phyloP scores from a whole-genome alignment of 2,113 vertebrate genomes.

The Anoplopoma fimbria region DNA sequence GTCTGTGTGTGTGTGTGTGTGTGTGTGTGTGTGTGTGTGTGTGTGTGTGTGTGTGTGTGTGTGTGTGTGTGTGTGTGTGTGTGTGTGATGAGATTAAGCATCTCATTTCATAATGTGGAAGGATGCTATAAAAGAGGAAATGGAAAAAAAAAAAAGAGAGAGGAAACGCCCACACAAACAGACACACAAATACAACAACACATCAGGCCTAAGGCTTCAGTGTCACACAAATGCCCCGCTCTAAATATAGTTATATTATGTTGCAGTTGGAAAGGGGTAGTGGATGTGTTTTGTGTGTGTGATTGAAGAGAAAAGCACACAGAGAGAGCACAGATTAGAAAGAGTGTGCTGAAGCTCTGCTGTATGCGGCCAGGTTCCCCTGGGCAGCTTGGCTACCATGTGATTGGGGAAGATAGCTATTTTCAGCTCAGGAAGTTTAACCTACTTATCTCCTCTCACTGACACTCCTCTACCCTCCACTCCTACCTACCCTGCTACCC shows the following conservation, averaged over 20 bases:
- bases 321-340: slow-evolving; percentile 59
- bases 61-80: not conserved
- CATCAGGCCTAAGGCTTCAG: slow-evolving; percentile 22
- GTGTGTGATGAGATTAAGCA: slow-evolving; percentile 24
- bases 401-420: slow-evolving; percentile 81
- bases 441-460: slow-evolving; percentile 81
- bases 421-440: slow-evolving; percentile 84
- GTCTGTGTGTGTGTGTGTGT: not conserved
- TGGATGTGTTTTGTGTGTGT: slow-evolving; percentile 4
- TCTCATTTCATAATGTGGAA: slow-evolving; percentile 35
- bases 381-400: slow-evolving; percentile 75
- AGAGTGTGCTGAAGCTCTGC: slow-evolving; percentile 60
- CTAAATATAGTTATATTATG: slow-evolving; percentile 36
- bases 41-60: not conserved
- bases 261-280: slow-evolving; percentile 2
- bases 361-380: slow-evolving; percentile 73
- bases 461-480: slow-evolving; percentile 56
- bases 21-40: not conserved
- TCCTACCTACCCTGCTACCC: slow-evolving; percentile 52
- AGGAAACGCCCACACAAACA: slow-evolving; percentile 19
- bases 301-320: slow-evolving; percentile 10
- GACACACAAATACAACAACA: slow-evolving; percentile 2
- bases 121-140: slow-evolving; percentile 29
- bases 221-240: slow-evolving; percentile 40
- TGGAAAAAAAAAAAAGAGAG: not conserved